phyloP scores from a whole-genome alignment of 2,888 invertebrate genomes.

The Leptarthrus brevirostris region DNA sequence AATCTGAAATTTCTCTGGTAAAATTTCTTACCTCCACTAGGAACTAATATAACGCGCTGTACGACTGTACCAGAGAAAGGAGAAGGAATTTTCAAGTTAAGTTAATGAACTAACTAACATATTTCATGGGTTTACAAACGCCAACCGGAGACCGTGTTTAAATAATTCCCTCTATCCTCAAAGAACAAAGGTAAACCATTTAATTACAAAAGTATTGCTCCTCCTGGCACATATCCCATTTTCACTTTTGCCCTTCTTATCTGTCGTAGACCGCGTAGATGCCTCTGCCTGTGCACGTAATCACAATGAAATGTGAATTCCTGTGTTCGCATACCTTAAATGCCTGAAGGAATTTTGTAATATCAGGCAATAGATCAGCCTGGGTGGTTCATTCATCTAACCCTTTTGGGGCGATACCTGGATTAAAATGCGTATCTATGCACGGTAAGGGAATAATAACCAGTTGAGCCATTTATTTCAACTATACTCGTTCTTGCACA shows the following conservation, averaged over 20 bases:
- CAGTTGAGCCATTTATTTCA: slow-evolving; percentile 15
- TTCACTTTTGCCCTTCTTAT: slow-evolving; percentile 19
- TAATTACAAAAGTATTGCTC: slow-evolving; percentile 10
- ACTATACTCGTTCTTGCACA: not conserved
- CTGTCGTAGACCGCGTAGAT: not conserved
- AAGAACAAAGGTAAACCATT: not conserved
- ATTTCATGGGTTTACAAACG: no score
- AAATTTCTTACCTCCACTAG: no score
- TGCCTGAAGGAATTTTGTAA: slow-evolving; percentile 23
- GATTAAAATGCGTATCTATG: slow-evolving; percentile 29
- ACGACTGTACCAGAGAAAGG: no score
- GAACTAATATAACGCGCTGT: no score
- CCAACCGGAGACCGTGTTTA: no score
- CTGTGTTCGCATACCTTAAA: slow-evolving; percentile 20
- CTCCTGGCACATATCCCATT: not conserved
- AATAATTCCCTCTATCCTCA: no score
- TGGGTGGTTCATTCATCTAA: slow-evolving; percentile 30
- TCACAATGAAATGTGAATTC: slow-evolving; percentile 20
- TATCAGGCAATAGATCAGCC: slow-evolving; percentile 23
- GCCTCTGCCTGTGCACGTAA: not conserved
- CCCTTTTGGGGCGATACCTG: slow-evolving; percentile 6
- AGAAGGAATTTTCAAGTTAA: no score
- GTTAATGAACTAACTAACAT: no score
- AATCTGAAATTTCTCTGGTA: no score
- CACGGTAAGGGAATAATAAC: slow-evolving; percentile 27